phyloP scores from a whole-genome alignment of 2,113 vertebrate species.

The Turnix velox region DNA sequence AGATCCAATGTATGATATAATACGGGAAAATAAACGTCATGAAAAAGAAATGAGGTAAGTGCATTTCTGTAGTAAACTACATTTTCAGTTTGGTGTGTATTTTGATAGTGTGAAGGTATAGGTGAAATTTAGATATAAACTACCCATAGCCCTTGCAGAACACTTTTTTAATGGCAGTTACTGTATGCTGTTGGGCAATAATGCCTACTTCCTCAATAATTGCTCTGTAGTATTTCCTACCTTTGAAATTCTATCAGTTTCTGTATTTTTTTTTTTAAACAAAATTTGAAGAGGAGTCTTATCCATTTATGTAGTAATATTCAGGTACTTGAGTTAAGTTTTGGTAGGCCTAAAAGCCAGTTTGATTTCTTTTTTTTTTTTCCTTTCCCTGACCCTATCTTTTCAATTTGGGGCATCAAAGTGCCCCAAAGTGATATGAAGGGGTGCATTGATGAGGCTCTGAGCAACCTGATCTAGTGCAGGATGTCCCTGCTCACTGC shows the following conservation, averaged over 20 bases:
- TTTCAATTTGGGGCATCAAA: neutral
- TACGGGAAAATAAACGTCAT: slow-evolving; percentile 88
- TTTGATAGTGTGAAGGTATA: neutral
- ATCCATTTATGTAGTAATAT: neutral
- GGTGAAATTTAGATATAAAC: neutral
- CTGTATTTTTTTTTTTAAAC: neutral
- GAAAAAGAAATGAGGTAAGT: slow-evolving; percentile 90
- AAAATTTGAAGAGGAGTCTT: neutral
- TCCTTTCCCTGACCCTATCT: neutral
- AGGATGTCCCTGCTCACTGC: too few species aligned
- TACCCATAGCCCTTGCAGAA: neutral
- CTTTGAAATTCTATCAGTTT: neutral
- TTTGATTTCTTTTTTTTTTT: neutral
- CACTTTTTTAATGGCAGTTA: neutral
- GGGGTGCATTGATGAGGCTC: too few species aligned
- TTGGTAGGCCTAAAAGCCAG: neutral
- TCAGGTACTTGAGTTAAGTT: neutral
- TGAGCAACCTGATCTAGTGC: too few species aligned
- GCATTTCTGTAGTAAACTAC: neutral
- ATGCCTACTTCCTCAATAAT: neutral
- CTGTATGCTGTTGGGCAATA: neutral
- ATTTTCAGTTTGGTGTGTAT: neutral
- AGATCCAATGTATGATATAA: slow-evolving; percentile 95
- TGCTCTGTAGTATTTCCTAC: neutral
- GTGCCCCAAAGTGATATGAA: neutral